phyloP scores from a whole-genome alignment of 2,888 invertebrate species.

The Punctoribates punctum region DNA sequence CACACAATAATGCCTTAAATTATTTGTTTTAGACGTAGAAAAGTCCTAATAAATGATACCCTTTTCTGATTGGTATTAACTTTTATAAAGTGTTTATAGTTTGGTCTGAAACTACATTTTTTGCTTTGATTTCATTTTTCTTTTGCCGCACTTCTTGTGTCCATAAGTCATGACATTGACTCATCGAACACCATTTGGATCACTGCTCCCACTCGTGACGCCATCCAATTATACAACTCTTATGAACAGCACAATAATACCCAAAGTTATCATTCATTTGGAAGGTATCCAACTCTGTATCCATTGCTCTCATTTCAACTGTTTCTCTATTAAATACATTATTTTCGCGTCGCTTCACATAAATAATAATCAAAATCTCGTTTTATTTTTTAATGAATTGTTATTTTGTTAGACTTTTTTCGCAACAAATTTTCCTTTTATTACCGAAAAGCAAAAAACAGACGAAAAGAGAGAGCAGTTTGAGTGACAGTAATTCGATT shows the following conservation, averaged over 20 bases:
- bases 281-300: conserved; percentile 26
- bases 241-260: conserved; percentile 29
- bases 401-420: background rate
- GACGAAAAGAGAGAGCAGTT: too few species aligned
- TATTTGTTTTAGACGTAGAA: background rate
- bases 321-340: conserved; percentile 21
- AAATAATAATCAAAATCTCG: conserved; percentile 26
- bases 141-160: background rate
- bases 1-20: background rate
- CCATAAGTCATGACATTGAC: conserved; percentile 37
- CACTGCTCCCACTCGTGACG: conserved; percentile 29
- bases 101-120: conserved; percentile 5
- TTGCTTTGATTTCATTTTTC: background rate
- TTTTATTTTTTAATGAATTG: background rate
- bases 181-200: conserved; percentile 39
- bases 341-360: conserved; percentile 2
- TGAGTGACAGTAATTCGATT: too few species aligned
- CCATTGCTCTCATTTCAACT: background rate
- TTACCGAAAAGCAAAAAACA: too few species aligned
- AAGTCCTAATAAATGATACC: conserved; percentile 28
- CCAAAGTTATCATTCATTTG: conserved; percentile 37
- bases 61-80: conserved; percentile 16
- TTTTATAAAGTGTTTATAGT: background rate
- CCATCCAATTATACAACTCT: conserved; percentile 26
- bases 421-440: background rate